phyloP scores from a whole-genome alignment of 2,888 invertebrate species.

The Volucella bombylans region DNA sequence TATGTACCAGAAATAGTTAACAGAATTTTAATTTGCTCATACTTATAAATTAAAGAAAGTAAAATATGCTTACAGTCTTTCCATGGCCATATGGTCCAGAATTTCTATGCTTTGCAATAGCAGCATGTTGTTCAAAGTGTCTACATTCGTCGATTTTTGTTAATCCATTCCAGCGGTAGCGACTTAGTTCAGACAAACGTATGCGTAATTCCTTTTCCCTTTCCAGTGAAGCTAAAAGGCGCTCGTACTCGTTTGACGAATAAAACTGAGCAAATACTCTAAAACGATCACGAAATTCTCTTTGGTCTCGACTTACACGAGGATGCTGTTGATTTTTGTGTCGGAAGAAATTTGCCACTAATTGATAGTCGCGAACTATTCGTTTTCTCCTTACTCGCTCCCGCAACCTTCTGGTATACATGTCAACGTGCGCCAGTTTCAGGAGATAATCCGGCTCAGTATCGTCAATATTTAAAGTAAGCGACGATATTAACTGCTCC shows the following conservation, averaged over 20 bases:
- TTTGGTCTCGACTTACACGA: slow-evolving; percentile 83
- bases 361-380: slow-evolving; percentile 93
- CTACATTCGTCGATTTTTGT: slow-evolving; percentile 92
- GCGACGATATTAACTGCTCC: slow-evolving; percentile 93
- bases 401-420: slow-evolving; percentile 91
- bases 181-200: slow-evolving; percentile 91
- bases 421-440: slow-evolving; percentile 95
- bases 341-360: slow-evolving; percentile 93
- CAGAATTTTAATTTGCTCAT: slow-evolving; percentile 18
- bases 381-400: slow-evolving; percentile 95
- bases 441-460: slow-evolving; percentile 94
- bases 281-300: slow-evolving; percentile 90
- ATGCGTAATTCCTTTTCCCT: slow-evolving; percentile 92
- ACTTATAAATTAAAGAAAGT: slow-evolving; percentile 1
- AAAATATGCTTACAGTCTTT: slow-evolving; percentile 80
- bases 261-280: slow-evolving; percentile 94
- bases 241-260: slow-evolving; percentile 92
- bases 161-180: slow-evolving; percentile 93
- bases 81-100: slow-evolving; percentile 82
- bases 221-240: slow-evolving; percentile 89
- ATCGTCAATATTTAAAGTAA: slow-evolving; percentile 92
- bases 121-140: slow-evolving; percentile 92
- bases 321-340: slow-evolving; percentile 83
- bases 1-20: slow-evolving; percentile 34
- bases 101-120: slow-evolving; percentile 85